A percentile compares a stretch with the other conserved stretches of the same genome.
Conservation (phyloP, 2,113 vertebrate genomes). For the Narcine bancroftii region DNA sequence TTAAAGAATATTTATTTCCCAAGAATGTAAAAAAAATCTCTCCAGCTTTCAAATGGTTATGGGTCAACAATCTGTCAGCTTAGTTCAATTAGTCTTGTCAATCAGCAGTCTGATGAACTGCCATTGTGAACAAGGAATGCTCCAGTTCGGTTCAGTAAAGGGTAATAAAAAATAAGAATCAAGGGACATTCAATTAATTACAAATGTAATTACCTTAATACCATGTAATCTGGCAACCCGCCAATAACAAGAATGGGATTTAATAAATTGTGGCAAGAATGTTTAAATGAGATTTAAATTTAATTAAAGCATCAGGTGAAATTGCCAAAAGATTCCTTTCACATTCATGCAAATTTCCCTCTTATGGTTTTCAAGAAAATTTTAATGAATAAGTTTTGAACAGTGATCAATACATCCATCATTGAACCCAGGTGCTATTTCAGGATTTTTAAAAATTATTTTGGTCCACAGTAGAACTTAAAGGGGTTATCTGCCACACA, state of each 20-base stretch:
- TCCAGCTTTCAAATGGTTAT: neutral
- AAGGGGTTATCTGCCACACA: neutral
- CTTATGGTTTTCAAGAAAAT: neutral
- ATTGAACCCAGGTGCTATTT: neutral
- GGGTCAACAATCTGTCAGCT: constrained; percentile 30
- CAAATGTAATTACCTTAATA: neutral
- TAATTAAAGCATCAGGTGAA: constrained; percentile 2
- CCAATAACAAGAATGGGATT: neutral
- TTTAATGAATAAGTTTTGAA: neutral
- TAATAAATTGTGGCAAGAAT: constrained; percentile 9
- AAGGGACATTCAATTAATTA: constrained; percentile 15
- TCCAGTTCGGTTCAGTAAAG: neutral
- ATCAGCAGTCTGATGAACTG: neutral
- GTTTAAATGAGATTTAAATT: constrained; percentile 33
- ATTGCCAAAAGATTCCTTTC: neutral
- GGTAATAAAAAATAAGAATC: neutral
- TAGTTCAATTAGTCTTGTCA: constrained; percentile 35
- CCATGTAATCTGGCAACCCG: neutral
- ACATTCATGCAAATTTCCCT: neutral
- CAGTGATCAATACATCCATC: neutral
- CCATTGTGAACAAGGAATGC: neutral
- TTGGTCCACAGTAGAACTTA: neutral
- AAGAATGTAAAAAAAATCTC: neutral
- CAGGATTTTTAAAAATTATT: neutral
- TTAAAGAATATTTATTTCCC: neutral